Evolutionary conservation across 2,113 vertebrate species (phyloP).

Genomic region (Thalassarche chlororhynchos): DNA sequence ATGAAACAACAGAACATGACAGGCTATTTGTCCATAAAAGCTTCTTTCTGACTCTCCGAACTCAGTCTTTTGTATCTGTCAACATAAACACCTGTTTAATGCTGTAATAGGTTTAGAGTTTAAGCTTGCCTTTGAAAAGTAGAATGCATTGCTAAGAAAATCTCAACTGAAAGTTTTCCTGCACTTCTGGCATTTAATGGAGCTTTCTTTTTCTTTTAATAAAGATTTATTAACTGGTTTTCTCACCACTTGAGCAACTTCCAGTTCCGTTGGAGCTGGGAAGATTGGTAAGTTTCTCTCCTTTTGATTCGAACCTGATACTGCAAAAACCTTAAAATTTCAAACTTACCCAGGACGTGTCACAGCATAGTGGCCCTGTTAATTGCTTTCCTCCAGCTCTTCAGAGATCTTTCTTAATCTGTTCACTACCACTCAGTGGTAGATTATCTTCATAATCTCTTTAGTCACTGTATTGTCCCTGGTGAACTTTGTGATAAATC

Average conservation of each 20-base stretch:
- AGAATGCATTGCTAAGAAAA: not conserved
- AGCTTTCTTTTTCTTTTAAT: not conserved
- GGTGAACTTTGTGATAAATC: not conserved
- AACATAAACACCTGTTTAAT: not conserved
- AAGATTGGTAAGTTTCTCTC: constrained; percentile 89
- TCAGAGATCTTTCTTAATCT: not conserved
- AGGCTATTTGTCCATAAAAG: not conserved
- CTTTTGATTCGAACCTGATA: not conserved
- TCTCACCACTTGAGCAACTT: constrained; percentile 98
- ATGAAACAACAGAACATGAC: not conserved
- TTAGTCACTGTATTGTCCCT: not conserved
- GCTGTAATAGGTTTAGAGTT: not conserved
- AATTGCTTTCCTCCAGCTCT: not conserved
- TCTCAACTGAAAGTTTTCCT: not conserved
- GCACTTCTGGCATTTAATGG: not conserved
- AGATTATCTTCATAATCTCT: not conserved
- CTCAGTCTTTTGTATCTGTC: not conserved
- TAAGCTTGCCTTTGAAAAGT: not conserved
- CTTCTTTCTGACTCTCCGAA: not conserved
- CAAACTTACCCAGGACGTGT: not conserved
- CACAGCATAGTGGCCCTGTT: not conserved
- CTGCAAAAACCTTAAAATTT: not conserved
- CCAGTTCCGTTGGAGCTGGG: constrained; percentile 98
- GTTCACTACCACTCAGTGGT: not conserved
- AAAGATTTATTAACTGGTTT: constrained; percentile 94